Base-by-base conservation (phyloP, 2,113 vertebrate genomes). In the Irena cyanogastra region DNA sequence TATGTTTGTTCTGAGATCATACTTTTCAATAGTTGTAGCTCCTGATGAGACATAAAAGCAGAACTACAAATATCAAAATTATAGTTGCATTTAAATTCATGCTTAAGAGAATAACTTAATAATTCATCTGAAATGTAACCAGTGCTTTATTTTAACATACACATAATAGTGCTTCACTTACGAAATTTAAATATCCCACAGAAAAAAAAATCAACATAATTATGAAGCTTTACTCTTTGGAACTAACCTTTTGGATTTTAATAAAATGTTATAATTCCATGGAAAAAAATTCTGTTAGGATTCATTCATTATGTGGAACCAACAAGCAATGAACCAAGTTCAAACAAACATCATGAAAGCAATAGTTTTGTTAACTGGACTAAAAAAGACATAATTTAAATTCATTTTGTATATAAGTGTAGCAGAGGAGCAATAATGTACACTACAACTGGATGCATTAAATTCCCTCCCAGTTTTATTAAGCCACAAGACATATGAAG, bases 21-120 rank as follows among this genome's bases (percentile, higher is more conserved):
- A 98, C 74, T 98, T 98, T 93, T 98, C 98, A 96, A 98, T 98
- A 45, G 98, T 98, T 79, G 98, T 98, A 83, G 98, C 97, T 94
- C 98, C 98, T 98, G 95, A 94, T 91, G 56, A 97, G 94, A 97
- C 39, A 98, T 27, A 97, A 92, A 52, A 71, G 23, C 6, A 71
- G 54, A 52, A 70, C 20, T 9, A 47, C 16, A 87, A 77, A 70
- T 69, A 33, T 75, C 54, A 90, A 87, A 70, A 47, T 83, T 28
- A 81, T 21, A 78, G 33, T 52, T 44, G 21, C 31, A 31, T 74
- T 94, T 63, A 89, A 95, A 56, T 17, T 68, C 75, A 59, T 42
- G 27, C 19, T 74, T 37, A 45, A 66, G 7, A 83, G 3, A 83
- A 30, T 54, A 6, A 57, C 17, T 52, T 49, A 63, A 21, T 28